phyloP scores from a whole-genome alignment of 2,888 invertebrate species.

The Mamestra brassicae region DNA sequence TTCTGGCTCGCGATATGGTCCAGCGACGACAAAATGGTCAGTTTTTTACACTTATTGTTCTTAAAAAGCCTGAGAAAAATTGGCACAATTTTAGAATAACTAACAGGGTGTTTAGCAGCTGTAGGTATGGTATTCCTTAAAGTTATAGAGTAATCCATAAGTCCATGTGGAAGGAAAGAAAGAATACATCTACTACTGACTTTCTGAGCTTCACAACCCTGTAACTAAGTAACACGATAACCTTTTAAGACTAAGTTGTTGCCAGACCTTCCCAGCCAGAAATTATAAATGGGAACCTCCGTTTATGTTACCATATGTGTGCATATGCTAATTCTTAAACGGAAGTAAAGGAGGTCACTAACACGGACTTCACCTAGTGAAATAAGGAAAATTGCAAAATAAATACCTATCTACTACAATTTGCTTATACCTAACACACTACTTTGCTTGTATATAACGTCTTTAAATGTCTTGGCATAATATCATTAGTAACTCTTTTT shows the following conservation, averaged over 20 bases:
- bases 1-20: conserved; percentile 96
- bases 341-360: not conserved
- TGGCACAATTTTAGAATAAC: not conserved
- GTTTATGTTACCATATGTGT: not conserved
- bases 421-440: no score
- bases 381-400: not conserved
- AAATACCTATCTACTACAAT: not conserved
- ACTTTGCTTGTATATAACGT: no score
- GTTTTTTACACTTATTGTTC: conserved; percentile 41
- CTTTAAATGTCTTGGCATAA: no score
- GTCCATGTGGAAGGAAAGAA: no score
- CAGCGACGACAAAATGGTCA: conserved; percentile 90
- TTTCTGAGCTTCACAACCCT: no score
- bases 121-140: no score
- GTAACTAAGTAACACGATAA: no score
- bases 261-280: no score
- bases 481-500: no score
- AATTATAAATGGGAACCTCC: not conserved
- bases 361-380: not conserved
- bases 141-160: no score
- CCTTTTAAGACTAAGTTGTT: no score
- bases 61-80: not conserved
- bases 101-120: not conserved
- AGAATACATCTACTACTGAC: no score
- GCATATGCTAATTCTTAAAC: not conserved